Evolutionary conservation across 37 sponge, comb jelly and placozoan species (phyloP).

Genomic region (Beroe forskalii): DNA sequence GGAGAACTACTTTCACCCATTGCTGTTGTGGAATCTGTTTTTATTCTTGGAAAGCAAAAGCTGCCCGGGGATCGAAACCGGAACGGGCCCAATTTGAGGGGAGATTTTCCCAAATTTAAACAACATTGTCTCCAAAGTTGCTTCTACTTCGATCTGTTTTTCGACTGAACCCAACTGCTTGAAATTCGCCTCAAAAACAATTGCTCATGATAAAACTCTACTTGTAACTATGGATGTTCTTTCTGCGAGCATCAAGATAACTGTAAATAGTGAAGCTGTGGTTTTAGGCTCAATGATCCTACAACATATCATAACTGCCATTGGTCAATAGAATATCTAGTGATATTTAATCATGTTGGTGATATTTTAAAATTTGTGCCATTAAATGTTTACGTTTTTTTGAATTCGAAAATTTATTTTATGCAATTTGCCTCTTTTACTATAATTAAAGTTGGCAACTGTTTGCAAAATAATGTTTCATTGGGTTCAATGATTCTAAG

Average conservation of each 20-base stretch:
- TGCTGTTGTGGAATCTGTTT: constrained; percentile 23
- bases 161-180: constrained; percentile 63
- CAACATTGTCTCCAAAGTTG: not conserved
- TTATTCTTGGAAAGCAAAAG: constrained; percentile 67
- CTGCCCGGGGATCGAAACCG: constrained; percentile 83
- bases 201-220: constrained; percentile 72
- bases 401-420: too few species aligned
- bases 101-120: not conserved
- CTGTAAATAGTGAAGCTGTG: constrained; percentile 91
- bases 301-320: constrained; percentile 72
- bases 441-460: too few species aligned
- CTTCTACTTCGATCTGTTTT: constrained; percentile 42
- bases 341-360: too few species aligned
- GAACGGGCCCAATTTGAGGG: not conserved
- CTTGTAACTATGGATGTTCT: constrained; percentile 71
- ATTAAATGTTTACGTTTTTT: too few species aligned
- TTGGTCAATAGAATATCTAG: constrained; percentile 63
- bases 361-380: too few species aligned
- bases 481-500: too few species aligned
- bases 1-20: constrained; percentile 75
- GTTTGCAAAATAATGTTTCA: too few species aligned
- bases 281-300: constrained; percentile 83
- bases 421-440: too few species aligned
- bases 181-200: constrained; percentile 81
- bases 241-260: constrained; percentile 64